These are phyloP conservation scores for Acleris emargana DNA, from an alignment of 2,888 invertebrate species.

Conservation along the genomic window DNA sequence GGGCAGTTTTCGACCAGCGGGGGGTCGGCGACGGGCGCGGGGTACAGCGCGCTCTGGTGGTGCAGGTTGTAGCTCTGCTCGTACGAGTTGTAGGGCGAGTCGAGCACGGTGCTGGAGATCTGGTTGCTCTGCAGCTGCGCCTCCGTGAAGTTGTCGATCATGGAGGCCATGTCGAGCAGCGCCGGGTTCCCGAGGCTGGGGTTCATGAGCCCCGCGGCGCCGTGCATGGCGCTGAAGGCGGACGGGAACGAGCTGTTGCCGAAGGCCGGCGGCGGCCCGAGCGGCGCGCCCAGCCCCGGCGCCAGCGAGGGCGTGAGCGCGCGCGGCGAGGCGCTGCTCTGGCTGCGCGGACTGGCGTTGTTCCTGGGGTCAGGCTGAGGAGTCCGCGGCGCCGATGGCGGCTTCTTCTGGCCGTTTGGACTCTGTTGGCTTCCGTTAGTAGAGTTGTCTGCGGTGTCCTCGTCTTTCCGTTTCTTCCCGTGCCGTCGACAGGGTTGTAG, in stretches of 20 bases:
- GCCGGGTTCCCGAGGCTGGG: constrained; percentile 81
- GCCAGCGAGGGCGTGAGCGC: constrained; percentile 67
- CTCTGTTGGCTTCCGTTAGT: constrained; percentile 63
- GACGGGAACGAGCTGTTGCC: constrained; percentile 72
- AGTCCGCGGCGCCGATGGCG: constrained; percentile 69
- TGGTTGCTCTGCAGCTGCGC: constrained; percentile 93
- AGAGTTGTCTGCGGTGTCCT: constrained; percentile 79
- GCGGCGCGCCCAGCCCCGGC: constrained; percentile 31
- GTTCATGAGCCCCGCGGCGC: constrained; percentile 75
- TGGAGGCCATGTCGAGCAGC: constrained; percentile 88
- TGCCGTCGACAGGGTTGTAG: constrained; percentile 91
- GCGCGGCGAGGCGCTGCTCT: constrained; percentile 84
- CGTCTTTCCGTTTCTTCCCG: constrained; percentile 91
- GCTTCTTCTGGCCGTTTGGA: constrained; percentile 71
- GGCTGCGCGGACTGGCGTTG: constrained; percentile 75
- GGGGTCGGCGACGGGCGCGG: constrained; percentile 73
- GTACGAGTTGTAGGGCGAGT: constrained; percentile 86
- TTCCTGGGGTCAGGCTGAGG: constrained; percentile 72
- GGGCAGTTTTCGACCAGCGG: constrained; percentile 78
- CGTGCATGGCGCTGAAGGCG: constrained; percentile 78
- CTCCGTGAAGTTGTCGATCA: constrained; percentile 90
- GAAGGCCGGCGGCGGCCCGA: constrained; percentile 53
- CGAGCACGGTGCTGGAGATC: constrained; percentile 92
- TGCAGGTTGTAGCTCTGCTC: constrained; percentile 87
- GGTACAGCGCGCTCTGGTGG: constrained; percentile 85